Evolutionary conservation across 2,113 vertebrate species (phyloP), one percentile per base, ranked within the genome.

Genomic region (Pyxicephalus adspersus): DNA sequence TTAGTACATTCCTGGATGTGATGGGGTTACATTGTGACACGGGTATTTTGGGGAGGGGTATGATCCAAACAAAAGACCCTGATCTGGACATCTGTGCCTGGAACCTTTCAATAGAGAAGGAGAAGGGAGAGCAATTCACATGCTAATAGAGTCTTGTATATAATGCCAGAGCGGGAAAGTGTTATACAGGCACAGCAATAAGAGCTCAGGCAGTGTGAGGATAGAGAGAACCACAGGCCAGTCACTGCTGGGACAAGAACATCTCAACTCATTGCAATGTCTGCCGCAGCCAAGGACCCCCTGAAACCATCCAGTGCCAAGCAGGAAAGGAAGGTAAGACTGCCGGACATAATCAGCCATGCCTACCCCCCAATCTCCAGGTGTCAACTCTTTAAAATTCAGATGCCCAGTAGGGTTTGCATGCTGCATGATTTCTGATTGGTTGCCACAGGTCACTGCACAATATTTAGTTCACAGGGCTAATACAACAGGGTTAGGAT

Each of bases 311-410:
- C 92, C 84, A 92, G 84, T 83, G 91, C 87, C 58, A 96, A 94
- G 83, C 95, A 96, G 79, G 95, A 97, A 85, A 94, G 95, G 86
- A 96, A 96, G 95, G 95, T 97, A 90, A 71, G 88, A 55, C 11
- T 57, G 2, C 16, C 11, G n/a, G 0, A 6, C 4, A 17, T 52
- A 7, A 29, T 29, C 23, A 38, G 19, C 13, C 15, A 13, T 31
- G 63, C n/a, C 64, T n/a, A n/a, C n/a, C n/a, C n/a, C n/a, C 8
- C 38, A 11, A 9, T 45, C 38, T n/a, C 38, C 38, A 45, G 11
- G 15, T 45, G 15, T 45, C 38, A 45, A n/a, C n/a, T n/a, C n/a
- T n/a, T 45, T 13, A 38, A 5, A 38, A 38, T 38, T 38, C 34
- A 38, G 34, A 5, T 38, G 34, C 5, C 1, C 34, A 38, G 5